Evolutionary conservation across 1,140 invertebrate species (phyloP), one percentile per base, ranked within the genome.

Genomic region (Hestina assimilis): DNA sequence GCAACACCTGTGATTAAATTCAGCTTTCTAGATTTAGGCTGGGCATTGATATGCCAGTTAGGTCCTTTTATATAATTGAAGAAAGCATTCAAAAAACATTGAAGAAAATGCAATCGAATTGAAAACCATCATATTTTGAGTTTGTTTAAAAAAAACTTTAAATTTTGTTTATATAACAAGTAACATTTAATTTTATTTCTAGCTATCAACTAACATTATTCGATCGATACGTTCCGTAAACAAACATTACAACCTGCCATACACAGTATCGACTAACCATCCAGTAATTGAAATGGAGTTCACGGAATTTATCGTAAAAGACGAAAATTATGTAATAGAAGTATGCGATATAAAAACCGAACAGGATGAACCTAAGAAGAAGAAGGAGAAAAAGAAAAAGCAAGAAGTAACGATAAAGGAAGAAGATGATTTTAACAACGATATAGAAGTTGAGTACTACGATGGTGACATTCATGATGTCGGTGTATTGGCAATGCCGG

Each of bases 181-280:
- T 2, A 35, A 4, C 8, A 43, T n/a, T 12, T 1, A 24, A n/a
- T 11, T 43, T 1, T 24, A 24, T 57, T 68, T 61, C 8, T 59
- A 75, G 72, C 12, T 72, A 1, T 62, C 65, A 15, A 40, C 53
- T 24, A 40, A 52, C 8, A 31, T 52, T 35, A 29, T n/a, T n/a
- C n/a, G n/a, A n/a, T n/a, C n/a, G n/a, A n/a, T 75, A 5, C 19
- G 47, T 12, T 17, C 28, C 0, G 21, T 75, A 21, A 57, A 67
- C 11, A 40, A 52, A 29, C 40, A 51, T 0, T 56, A 53, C 15
- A 48, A 54, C 6, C 19, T 61, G 2, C 48, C 50, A 8, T 53
- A 45, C 43, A 38, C 28, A 3, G 31, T 33, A 35, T 15, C 23
- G 15, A 45, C 28, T 11, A 38, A 52, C n/a, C 52, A 57, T 11